Conservation (phyloP, 2,113 vertebrate species). For the Myiopsitta monachus region DNA sequence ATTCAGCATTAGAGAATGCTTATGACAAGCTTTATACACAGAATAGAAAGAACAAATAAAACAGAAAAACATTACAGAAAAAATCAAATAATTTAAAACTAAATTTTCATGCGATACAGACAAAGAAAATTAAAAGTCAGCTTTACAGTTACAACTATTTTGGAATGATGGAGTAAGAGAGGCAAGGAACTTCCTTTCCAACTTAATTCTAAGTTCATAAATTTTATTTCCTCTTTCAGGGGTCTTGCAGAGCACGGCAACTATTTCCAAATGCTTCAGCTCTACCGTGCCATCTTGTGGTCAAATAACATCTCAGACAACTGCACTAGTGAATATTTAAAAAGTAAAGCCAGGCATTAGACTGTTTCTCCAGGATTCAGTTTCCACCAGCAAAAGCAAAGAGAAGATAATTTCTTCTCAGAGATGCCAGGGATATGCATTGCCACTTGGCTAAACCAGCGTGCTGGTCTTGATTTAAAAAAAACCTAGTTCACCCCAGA, state of each 20-base stretch:
- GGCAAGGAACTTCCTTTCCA: conserved; percentile 19
- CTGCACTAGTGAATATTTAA: background rate
- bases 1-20: conserved; percentile 67
- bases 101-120: background rate
- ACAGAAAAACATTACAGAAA: conserved; percentile 41
- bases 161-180: background rate
- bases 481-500: background rate
- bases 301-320: background rate
- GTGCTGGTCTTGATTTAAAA: background rate
- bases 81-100: background rate
- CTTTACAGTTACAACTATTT: background rate
- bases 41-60: conserved; percentile 62
- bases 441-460: background rate
- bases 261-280: background rate
- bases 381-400: background rate
- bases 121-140: background rate
- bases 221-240: background rate
- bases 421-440: accelerated
- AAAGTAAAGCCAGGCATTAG: background rate
- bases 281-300: conserved; percentile 66
- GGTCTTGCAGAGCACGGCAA: accelerated
- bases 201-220: background rate
- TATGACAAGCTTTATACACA: conserved; percentile 67
- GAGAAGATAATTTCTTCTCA: background rate
- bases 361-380: background rate